Evolutionary conservation across 64 coral and sea anemone species (phyloP), one percentile per base, ranked within the genome.

Genomic region (Orbicella faveolata): DNA sequence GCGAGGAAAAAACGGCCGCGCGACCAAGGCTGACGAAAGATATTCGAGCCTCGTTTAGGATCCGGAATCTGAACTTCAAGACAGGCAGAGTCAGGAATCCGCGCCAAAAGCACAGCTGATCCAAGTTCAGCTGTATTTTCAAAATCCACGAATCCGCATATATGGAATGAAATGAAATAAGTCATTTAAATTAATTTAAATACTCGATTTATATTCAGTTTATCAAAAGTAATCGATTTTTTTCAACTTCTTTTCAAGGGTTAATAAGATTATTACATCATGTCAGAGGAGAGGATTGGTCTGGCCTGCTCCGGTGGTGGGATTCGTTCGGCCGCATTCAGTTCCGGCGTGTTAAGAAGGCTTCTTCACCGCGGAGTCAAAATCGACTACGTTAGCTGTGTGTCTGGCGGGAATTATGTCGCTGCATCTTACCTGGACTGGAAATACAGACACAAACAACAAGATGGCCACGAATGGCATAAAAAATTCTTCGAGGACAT

Each of bases 341-440:
- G 90, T 48, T 96, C 94, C 33, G 94, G 94, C 30, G 87, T 92
- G 54, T 88, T 96, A 25, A 74, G 94, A 37, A 83, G 94, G 12
- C 65, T 96, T 36, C 90, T 96, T 53, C 94, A 92, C 2, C 84
- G 86, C 8, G 74, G 77, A 23, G 89, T 96, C 1, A 61, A 93
- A 21, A 68, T 96, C 52, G 90, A 96, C 64, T 96, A 96, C 36
- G 21, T 96, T 52, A 96, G 94, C 34, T 96, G 94, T 78, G 89
- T 96, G 55, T 96, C 94, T n/a, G 94, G 94, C 53, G 94, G 94
- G 13, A 96, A 96, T 79, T 96, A 87, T 41, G 83, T 80, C 14
- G 94, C 94, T 0, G 91, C 94, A 12, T 80, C 94, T 1, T 96
- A 92, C 20, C 25, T 96, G 61, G 94, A 96, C 26, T 96, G 94